Evolutionary conservation across 2,797 vertebrate species (phyloP).

Genomic region (Coregonus suidteri): DNA sequence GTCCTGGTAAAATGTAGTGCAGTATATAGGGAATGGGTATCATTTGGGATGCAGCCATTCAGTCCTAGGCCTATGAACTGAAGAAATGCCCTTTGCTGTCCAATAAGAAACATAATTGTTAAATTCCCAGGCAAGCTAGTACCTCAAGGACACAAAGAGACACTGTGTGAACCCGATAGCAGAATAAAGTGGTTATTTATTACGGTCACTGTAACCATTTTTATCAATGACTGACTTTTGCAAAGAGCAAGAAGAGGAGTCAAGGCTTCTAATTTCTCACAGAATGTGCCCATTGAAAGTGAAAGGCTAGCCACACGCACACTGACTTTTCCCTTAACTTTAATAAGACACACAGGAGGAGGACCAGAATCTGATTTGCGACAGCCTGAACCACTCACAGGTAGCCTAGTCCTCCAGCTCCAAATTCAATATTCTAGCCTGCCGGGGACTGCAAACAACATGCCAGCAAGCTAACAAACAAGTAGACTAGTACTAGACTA

Average conservation of each 20-base stretch:
- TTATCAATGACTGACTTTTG: slow-evolving; percentile 16
- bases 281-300: background rate
- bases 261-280: slow-evolving; percentile 6
- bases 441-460: background rate
- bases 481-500: background rate
- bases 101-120: background rate
- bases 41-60: background rate
- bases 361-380: background rate
- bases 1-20: background rate
- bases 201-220: slow-evolving; percentile 20
- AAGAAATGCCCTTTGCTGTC: slow-evolving; percentile 9
- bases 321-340: background rate
- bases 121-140: too few relatives aligned
- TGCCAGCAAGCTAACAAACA: background rate
- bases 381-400: background rate
- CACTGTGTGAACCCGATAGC: too few relatives aligned
- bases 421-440: background rate
- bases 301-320: background rate
- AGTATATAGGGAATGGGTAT: background rate
- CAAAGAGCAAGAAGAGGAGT: slow-evolving; percentile 8
- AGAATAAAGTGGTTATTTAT: slow-evolving; percentile 24
- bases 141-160: too few relatives aligned
- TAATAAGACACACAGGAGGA: background rate
- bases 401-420: background rate
- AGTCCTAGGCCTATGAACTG: background rate